Percentiles rank a stretch among this genome's conserved stretches.
Conservation (phyloP, 2,797 vertebrate genomes). For the Aythya fuligula region DNA sequence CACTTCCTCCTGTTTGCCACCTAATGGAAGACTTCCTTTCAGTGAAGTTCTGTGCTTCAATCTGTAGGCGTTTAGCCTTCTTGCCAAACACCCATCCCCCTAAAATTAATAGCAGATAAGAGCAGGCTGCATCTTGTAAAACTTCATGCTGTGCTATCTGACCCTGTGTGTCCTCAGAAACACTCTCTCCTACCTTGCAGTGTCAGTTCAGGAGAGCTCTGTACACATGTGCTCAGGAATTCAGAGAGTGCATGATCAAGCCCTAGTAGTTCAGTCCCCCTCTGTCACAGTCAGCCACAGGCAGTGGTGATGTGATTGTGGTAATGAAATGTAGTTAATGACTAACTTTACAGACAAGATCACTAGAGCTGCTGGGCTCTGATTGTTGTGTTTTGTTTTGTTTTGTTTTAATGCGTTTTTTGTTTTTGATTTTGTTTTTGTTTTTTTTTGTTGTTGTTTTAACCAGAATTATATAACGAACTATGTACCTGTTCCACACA, state of each 20-base stretch:
- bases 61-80: neutral
- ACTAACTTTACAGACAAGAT: neutral
- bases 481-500: neutral
- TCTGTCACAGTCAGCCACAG: neutral
- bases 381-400: neutral
- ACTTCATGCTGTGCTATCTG: rapidly evolving
- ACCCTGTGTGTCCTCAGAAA: too few relatives aligned
- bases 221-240: rapidly evolving
- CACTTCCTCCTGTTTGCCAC: neutral
- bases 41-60: neutral
- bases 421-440: neutral
- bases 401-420: too few relatives aligned
- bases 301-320: rapidly evolving
- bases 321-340: neutral
- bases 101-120: neutral
- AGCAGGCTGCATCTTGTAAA: neutral
- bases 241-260: neutral
- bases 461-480: neutral
- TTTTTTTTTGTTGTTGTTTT: neutral
- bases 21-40: neutral
- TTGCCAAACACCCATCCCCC: neutral
- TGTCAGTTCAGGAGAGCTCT: neutral
- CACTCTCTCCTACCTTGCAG: neutral
- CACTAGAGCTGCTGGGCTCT: neutral
- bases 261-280: neutral